Evolutionary conservation across 2,113 vertebrate genomes (phyloP), one percentile per base, ranked within the genome.

Genomic region (Daphoenositta chrysoptera): DNA sequence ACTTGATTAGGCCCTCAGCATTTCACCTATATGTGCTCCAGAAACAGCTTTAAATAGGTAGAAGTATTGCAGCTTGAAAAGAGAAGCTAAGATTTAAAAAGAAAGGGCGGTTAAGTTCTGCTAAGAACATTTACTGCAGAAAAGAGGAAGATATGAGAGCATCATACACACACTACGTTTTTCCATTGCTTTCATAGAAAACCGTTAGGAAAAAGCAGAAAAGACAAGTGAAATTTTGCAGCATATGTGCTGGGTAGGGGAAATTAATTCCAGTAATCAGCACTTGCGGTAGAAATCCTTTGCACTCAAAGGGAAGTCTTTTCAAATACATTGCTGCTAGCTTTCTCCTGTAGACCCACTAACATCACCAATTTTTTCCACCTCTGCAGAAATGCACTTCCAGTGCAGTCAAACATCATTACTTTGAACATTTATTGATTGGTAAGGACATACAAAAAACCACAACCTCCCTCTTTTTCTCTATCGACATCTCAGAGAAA

Each of bases 141-240:
- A 96, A 96, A 95, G 88, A 90, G 93, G 92, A 96, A 96, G 96
- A 81, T n/a, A 42, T 27, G 33, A 91, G 14, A 91, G 2, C 28
- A 78, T 42, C 54, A 86, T 20, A 78, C 13, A 81, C 13, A n/a
- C 26, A 3, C 27, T 16, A 75, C 60, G n/a, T 73, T 77, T 94
- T 96, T 73, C 72, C 93, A 95, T 78, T 78, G 48, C 60, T 82
- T 89, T 93, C 80, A 87, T 24, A 87, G 48, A 87, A 84, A 83
- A 78, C 18, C 7, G 12, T 82, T 30, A 57, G 45, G 30, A 89
- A 90, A 83, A 92, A 81, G 68, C 85, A 93, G 90, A 93, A 94
- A 95, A 93, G 40, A 39, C 75, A 93, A 91, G 65, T 54, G 83
- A 96, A 89, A 89, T 84, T 83, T 71, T 78, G 85, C 56, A 92